These are phyloP conservation scores for Hymenochirus boettgeri DNA, from an alignment of 2,113 vertebrate species.

Conservation along the genomic window DNA sequence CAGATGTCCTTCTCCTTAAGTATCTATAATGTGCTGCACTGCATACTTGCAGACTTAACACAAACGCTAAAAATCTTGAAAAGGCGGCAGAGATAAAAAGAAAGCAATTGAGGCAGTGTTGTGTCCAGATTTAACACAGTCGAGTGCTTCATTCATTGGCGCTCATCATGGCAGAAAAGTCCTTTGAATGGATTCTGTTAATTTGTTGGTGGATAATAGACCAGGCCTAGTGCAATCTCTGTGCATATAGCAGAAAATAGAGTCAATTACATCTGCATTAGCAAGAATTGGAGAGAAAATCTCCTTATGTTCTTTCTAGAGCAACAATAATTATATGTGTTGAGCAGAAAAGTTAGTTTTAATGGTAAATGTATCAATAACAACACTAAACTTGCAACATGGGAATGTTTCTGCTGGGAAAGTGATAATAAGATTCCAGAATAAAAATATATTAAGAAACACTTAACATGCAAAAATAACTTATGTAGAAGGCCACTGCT, in stretches of 20 bases:
- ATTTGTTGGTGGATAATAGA: constrained; percentile 72
- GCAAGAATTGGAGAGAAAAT: constrained; percentile 61
- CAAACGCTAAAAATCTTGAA: constrained; percentile 51
- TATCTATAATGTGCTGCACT: constrained; percentile 54
- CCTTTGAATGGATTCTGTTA: constrained; percentile 61
- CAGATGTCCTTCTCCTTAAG: constrained; percentile 51
- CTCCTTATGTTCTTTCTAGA: constrained; percentile 61
- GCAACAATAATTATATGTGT: constrained; percentile 59
- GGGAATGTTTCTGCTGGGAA: too few relatives aligned
- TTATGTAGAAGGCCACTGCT: too few relatives aligned
- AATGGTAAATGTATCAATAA: not conserved
- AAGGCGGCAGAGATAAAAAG: constrained; percentile 52
- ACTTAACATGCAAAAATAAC: too few relatives aligned
- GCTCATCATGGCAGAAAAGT: constrained; percentile 56
- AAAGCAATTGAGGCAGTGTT: constrained; percentile 44
- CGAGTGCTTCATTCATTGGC: constrained; percentile 57
- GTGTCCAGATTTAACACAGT: constrained; percentile 67
- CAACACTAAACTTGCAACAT: too few relatives aligned
- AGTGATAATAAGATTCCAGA: too few relatives aligned
- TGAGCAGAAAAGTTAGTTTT: constrained; percentile 37
- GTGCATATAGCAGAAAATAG: constrained; percentile 68
- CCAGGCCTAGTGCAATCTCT: constrained; percentile 59
- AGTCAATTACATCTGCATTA: constrained; percentile 79
- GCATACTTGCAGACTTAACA: constrained; percentile 68
- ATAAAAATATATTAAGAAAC: too few relatives aligned